Evolutionary conservation across 2,113 vertebrate genomes (phyloP).

Genomic region (Ptyas mucosa): DNA sequence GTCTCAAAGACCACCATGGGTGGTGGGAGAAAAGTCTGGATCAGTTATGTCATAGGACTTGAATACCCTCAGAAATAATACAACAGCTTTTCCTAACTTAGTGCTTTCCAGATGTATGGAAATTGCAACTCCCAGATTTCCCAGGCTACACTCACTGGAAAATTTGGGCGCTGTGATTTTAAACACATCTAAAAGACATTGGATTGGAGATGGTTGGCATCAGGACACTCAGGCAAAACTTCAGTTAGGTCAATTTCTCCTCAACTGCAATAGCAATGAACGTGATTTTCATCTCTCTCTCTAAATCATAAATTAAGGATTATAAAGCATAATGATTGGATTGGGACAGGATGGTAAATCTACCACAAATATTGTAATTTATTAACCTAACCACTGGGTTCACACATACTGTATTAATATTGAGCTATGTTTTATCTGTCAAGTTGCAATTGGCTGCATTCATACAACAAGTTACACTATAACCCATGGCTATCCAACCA

Average conservation of each 20-base stretch:
- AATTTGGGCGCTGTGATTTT: neutral
- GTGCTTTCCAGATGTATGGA: neutral
- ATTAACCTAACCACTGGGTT: neutral
- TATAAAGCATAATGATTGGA: neutral
- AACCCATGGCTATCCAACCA: neutral
- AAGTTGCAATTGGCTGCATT: neutral
- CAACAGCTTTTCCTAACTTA: neutral
- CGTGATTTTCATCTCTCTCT: neutral
- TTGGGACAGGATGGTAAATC: neutral
- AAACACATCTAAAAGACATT: neutral
- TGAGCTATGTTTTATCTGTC: neutral
- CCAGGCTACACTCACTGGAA: neutral
- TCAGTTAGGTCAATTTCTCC: neutral
- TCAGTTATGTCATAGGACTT: neutral
- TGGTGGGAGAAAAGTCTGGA: neutral
- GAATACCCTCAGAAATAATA: neutral
- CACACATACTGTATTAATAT: neutral
- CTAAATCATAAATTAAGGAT: neutral
- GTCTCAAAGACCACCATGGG: neutral
- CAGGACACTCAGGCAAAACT: neutral
- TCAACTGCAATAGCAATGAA: neutral
- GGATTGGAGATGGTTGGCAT: neutral
- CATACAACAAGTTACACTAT: neutral
- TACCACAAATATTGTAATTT: neutral
- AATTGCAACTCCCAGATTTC: neutral